Base-by-base conservation (phyloP, 2,888 invertebrate genomes). In the Drosophila stalkeri region DNA sequence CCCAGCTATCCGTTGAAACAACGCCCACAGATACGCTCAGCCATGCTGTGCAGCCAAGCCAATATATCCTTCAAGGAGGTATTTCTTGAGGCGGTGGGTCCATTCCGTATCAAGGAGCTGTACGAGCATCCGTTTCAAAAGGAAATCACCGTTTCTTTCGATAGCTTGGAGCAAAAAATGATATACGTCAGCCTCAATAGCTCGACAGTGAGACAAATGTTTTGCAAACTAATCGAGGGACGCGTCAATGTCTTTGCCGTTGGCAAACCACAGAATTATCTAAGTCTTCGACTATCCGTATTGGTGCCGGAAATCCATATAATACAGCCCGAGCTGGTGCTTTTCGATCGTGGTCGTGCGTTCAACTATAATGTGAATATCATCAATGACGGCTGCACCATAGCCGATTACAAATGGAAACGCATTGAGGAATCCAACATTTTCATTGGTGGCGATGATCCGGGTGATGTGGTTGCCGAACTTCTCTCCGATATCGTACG, bases 331-430 rank as follows among this genome's bases (percentile, higher is more conserved):
- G 79, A 90, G 5, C 35, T 92, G 16, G 74, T 87, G 20, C 73
- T 92, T 3, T 92, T 92, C 46, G 82, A 86, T 23, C 80, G 78
- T 2, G 76, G 87, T 0, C 4, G n/a, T 0, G 81, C 89, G 1
- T 83, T 74, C 27, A 61, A 77, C 18, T 56, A 76, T 2, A 65
- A 49, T 52, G 71, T 92, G 11, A 63, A 67, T 9, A 51, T 92
- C 6, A 46, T 69, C 0, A 92, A 92, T 68, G 57, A 75, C 0
- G 86, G 91, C 49, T 76, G 83, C 35, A 46, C 86, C 4, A 31
- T 67, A 9, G 91, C 91, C 0, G 64, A 61, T 3, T 92, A 81
- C 64, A 85, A 81, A 52, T 92, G 92, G 92, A 86, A 76, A 31
- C 85, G 91, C 49, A 39, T 90, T 0, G 65, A 84, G 1, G 82